These are phyloP conservation scores for Yponomeuta plumbellus DNA, from an alignment of 2,888 invertebrate genomes.

Conservation along the genomic window DNA sequence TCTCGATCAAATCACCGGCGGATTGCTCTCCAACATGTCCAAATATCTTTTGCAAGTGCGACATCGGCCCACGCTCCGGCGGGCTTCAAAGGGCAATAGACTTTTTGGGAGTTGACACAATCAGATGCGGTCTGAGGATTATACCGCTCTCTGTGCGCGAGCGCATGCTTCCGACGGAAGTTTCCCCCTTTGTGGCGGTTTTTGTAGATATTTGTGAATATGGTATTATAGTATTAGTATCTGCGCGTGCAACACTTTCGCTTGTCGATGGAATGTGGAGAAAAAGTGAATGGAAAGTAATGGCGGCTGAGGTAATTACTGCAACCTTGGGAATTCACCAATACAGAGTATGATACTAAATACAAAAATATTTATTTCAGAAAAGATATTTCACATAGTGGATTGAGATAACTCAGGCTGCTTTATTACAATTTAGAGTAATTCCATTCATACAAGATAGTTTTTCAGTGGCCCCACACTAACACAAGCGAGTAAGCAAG, in stretches of 20 bases:
- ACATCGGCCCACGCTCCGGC: not conserved
- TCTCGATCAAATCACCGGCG: not conserved
- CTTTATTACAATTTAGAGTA: too few species aligned
- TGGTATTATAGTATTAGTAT: slow-evolving; percentile 1
- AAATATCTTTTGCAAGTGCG: not conserved
- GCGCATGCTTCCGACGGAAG: slow-evolving; percentile 14
- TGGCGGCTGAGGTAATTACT: not conserved
- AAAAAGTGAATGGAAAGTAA: not conserved
- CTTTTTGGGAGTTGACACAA: not conserved
- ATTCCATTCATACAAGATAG: too few species aligned
- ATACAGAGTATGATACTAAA: too few species aligned
- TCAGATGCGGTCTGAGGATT: slow-evolving; percentile 4
- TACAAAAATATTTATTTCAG: too few species aligned
- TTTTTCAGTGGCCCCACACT: too few species aligned
- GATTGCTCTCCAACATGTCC: not conserved
- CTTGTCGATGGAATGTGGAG: slow-evolving; percentile 8
- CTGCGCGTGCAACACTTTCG: slow-evolving; percentile 11
- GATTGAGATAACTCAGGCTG: too few species aligned
- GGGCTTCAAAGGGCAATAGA: not conserved
- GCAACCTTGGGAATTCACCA: too few species aligned
- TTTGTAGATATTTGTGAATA: slow-evolving; percentile 1
- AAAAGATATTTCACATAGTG: too few species aligned
- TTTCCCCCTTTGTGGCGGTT: not conserved
- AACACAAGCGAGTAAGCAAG: too few species aligned
- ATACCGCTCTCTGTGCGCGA: not conserved